phyloP scores from a whole-genome alignment of 1,140 invertebrate genomes.

The Leptinotarsa texana region DNA sequence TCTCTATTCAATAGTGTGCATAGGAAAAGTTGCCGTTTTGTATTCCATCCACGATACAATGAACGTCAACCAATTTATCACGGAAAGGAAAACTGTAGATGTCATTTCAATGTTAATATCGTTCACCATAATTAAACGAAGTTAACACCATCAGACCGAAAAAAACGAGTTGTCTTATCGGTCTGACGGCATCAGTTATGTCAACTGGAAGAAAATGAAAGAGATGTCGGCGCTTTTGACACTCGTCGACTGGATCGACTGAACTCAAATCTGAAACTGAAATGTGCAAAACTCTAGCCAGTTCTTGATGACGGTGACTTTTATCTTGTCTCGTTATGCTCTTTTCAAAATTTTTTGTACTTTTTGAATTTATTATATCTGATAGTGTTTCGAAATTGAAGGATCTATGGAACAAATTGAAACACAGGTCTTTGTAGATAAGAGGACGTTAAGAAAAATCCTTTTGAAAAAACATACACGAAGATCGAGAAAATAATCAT shows the following conservation, averaged over 20 bases:
- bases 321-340: neutral
- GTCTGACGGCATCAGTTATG: neutral
- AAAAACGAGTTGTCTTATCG: constrained; percentile 5
- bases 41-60: too few relatives aligned
- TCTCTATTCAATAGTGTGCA: too few relatives aligned
- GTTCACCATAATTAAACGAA: neutral
- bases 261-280: neutral
- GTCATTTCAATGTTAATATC: neutral
- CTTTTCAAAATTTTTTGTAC: neutral
- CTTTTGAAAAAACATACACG: too few relatives aligned
- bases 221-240: neutral
- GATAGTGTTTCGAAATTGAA: too few relatives aligned
- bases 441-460: too few relatives aligned
- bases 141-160: neutral
- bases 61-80: too few relatives aligned
- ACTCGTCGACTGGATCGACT: neutral
- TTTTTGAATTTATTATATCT: too few relatives aligned
- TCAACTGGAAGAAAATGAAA: constrained; percentile 2
- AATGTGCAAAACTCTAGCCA: neutral
- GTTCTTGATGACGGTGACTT: neutral
- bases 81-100: neutral
- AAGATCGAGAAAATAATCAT: too few relatives aligned
- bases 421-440: too few relatives aligned
- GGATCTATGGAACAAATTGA: too few relatives aligned
- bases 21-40: too few relatives aligned